Percentiles rank a stretch among this genome's conserved stretches.
Conservation (phyloP, 1,140 invertebrate genomes). For the Caenorhabditis tropicalis region DNA sequence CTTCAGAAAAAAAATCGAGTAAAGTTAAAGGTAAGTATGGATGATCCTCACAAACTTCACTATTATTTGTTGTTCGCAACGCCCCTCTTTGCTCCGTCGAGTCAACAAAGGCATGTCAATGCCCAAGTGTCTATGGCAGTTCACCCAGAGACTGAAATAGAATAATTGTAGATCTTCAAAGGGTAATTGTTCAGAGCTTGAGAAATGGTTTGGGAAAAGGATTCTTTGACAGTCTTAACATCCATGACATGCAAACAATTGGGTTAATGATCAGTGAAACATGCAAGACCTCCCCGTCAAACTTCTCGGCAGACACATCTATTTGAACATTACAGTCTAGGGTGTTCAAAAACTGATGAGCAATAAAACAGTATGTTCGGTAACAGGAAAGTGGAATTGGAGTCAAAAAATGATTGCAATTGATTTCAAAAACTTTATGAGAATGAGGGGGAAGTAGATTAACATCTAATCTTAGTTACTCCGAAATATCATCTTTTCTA, state of each 20-base stretch:
- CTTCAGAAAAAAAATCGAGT: conserved; percentile 33
- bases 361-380: background rate
- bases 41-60: conserved; percentile 43
- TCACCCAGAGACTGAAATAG: conserved; percentile 40
- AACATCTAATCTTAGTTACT: too few relatives aligned
- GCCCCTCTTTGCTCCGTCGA: conserved; percentile 1
- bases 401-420: too few relatives aligned
- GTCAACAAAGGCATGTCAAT: conserved; percentile 23
- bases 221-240: background rate
- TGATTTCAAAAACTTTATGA: background rate
- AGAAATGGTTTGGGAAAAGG: background rate
- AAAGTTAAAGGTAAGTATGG: conserved; percentile 31
- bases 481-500: too few relatives aligned
- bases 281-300: background rate
- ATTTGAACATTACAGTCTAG: background rate
- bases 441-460: background rate
- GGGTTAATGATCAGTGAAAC: background rate
- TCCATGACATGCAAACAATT: background rate
- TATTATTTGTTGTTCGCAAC: conserved; percentile 38
- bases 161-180: background rate
- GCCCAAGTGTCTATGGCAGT: conserved; percentile 42
- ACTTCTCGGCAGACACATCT: background rate
- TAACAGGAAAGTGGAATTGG: too few relatives aligned
- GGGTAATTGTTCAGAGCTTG: background rate
- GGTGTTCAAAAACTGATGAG: conserved; percentile 11